These are phyloP conservation scores for Rhombomys opimus DNA, from an alignment of 2,113 vertebrate species.

Conservation along the genomic window DNA sequence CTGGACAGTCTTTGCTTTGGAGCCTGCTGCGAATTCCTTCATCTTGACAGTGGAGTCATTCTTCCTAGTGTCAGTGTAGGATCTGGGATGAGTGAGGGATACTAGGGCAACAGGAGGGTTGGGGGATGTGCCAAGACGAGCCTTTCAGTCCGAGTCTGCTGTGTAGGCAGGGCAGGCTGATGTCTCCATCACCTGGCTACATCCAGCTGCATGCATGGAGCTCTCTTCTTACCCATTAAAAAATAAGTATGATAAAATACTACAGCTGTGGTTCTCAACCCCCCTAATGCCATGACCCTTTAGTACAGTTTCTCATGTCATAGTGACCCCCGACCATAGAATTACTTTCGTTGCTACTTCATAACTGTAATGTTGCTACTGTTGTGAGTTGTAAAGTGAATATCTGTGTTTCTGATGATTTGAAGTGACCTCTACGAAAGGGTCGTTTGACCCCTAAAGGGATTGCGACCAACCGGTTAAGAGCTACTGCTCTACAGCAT, in stretches of 20 bases:
- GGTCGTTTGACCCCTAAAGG: not conserved
- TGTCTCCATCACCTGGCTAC: not conserved
- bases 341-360: not conserved
- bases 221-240: not conserved
- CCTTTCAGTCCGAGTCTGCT: not conserved
- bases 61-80: not conserved
- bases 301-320: not conserved
- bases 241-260: not conserved
- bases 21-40: conserved; percentile 45
- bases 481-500: not conserved
- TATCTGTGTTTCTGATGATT: not conserved
- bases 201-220: not conserved
- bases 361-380: not conserved
- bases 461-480: not conserved
- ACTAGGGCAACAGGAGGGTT: accelerated
- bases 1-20: conserved; percentile 80
- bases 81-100: not conserved
- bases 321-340: not conserved
- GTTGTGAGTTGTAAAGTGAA: not conserved
- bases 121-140: accelerated
- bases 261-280: not conserved
- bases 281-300: not conserved
- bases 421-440: not conserved
- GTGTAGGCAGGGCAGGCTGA: not conserved
- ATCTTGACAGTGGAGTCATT: conserved; percentile 55